Base-by-base conservation (phyloP, 2,888 invertebrate species). In the Hedychridium roseum region DNA sequence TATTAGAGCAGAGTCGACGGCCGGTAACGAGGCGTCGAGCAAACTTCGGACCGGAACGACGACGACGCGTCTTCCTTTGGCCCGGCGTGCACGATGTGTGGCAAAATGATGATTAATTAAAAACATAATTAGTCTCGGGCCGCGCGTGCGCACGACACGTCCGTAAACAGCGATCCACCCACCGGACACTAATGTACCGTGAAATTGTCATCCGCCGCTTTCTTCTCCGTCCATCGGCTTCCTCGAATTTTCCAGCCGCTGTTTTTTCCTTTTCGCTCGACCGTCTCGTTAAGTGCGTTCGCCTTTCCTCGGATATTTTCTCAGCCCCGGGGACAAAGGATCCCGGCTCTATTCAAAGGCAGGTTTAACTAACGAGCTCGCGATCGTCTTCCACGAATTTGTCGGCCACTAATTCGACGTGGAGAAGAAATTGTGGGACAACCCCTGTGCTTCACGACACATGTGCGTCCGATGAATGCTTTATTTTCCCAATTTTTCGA, bases 51-150 rank as follows among this genome's bases (percentile, higher is more conserved):
- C 57, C 62, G 60, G 54, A 54, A 23, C 38, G 45, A 35, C 21
- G 37, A 30, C 37, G 20, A 27, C 37, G 27, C 41, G 37, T 34
- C 23, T 23, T 30, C 44, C 23, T 45, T 39, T 52, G 45, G 41
- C 53, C 53, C 43, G 9, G 54, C 57, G 61, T 54, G 67, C 53
- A 51, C 43, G 9, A 54, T 56, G 61, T 54, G 67, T 63, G 71
- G 72, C 71, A 69, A 73, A 71, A 71, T 64, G 71, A 70, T 78
- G 77, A 78, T 78, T 77, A 78, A 78, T 78, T 75, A 76, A 78
- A 76, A 75, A 74, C 68, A 71, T 74, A 73, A 78, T 78, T 78
- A 76, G 76, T 68, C 65, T 48, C 50, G 45, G 43, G 57, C 31
- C 42, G 37, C n/a, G 51, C 43, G 36, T 54, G 46, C 51, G 43